Percentiles rank a stretch among this genome's conserved stretches.
phyloP scores from a whole-genome alignment of 2,888 invertebrate species.

The Ramazzottius varieornatus region DNA sequence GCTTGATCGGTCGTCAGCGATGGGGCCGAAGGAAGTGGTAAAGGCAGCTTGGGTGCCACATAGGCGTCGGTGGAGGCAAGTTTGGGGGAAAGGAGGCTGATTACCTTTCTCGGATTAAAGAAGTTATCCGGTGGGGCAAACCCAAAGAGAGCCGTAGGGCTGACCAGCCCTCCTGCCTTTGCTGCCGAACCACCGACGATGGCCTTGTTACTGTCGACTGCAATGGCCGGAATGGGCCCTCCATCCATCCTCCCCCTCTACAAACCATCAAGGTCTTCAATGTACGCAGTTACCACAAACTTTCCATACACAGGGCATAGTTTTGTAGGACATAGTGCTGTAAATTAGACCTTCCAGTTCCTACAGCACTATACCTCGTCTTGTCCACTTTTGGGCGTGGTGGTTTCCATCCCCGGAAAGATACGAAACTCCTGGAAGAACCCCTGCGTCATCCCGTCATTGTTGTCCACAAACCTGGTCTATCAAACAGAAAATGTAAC shows the following conservation, averaged over 20 bases:
- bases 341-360: no score
- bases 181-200: not conserved
- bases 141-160: not conserved
- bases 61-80: no score
- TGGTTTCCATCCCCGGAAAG: not conserved
- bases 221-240: not conserved
- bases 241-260: no score
- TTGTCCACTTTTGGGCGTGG: not conserved
- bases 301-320: no score
- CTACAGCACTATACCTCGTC: no score
- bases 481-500: not conserved
- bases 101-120: constrained; percentile 3
- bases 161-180: not conserved
- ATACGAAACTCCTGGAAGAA: constrained; percentile 3
- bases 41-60: no score
- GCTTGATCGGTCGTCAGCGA: not conserved
- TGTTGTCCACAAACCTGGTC: not conserved
- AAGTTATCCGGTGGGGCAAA: constrained; percentile 3
- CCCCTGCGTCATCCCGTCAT: not conserved
- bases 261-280: no score
- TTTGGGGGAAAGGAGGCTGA: no score
- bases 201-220: not conserved
- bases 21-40: not conserved
- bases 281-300: no score
- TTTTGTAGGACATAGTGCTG: no score